phyloP scores from a whole-genome alignment of 2,888 invertebrate genomes.

The Tetramorium bicarinatum region DNA sequence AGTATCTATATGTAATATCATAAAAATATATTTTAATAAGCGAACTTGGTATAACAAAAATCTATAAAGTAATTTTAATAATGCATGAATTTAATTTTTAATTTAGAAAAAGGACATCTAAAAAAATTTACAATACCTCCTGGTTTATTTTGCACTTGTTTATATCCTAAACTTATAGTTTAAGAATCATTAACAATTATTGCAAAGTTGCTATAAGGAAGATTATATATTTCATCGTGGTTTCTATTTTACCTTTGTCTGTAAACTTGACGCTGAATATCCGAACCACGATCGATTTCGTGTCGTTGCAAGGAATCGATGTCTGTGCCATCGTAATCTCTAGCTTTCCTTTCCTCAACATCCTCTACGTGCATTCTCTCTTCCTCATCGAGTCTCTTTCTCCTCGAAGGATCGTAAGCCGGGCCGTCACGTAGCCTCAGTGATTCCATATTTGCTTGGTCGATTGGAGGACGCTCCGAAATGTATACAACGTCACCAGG shows the following conservation, averaged over 20 bases:
- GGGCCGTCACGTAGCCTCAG: constrained; percentile 72
- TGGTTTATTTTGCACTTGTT: background rate
- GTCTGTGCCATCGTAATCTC: constrained; percentile 88
- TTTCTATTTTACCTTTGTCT: constrained; percentile 67
- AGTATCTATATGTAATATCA: background rate
- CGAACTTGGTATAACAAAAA: background rate
- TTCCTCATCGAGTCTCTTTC: constrained; percentile 66
- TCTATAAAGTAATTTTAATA: background rate
- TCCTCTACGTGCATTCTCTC: constrained; percentile 89
- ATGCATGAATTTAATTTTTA: background rate
- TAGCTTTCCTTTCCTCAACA: constrained; percentile 88
- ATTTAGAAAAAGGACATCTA: background rate
- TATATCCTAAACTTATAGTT: background rate
- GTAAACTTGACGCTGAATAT: constrained; percentile 85
- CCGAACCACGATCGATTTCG: constrained; percentile 93
- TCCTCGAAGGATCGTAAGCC: constrained; percentile 63
- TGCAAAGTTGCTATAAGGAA: background rate
- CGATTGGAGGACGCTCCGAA: constrained; percentile 65
- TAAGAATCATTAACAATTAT: background rate
- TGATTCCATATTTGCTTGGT: constrained; percentile 68
- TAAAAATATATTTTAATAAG: background rate
- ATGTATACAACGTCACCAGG: constrained; percentile 82
- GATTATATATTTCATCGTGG: background rate
- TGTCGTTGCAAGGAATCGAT: constrained; percentile 92
- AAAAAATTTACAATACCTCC: background rate